Percentiles rank a stretch among this genome's conserved stretches.
These are phyloP conservation scores for Ranitomeya variabilis DNA, from an alignment of 2,113 vertebrate genomes.

Conservation along the genomic window DNA sequence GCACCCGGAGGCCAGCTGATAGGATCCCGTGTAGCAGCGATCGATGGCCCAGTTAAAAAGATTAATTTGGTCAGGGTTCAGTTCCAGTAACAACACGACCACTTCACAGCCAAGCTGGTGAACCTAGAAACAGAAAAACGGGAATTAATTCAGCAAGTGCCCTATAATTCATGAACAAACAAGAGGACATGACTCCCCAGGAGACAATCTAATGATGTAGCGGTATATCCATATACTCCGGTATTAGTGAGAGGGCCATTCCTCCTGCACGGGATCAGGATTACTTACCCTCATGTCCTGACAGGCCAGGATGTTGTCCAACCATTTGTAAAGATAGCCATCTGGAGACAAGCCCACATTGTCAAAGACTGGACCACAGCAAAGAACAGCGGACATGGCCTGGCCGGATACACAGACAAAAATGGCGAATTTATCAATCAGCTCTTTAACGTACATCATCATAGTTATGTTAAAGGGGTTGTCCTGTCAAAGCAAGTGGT, in stretches of 20 bases:
- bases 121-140: slow-evolving; percentile 74
- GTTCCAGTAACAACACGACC: slow-evolving; percentile 90
- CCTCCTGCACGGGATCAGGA: not conserved
- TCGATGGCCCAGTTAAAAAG: slow-evolving; percentile 99
- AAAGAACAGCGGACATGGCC: slow-evolving; percentile 98
- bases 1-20: slow-evolving; percentile 95
- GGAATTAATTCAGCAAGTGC: not conserved
- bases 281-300: slow-evolving; percentile 90
- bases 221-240: not conserved
- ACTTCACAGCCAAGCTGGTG: slow-evolving; percentile 97
- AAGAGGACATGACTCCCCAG: not conserved
- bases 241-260: not conserved
- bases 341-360: slow-evolving; percentile 96
- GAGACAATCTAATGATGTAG: not conserved
- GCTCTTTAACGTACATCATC: too few relatives aligned
- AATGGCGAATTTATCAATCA: too few relatives aligned
- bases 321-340: slow-evolving; percentile 98
- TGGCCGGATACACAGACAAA: slow-evolving; percentile 60
- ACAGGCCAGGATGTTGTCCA: slow-evolving; percentile 98
- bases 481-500: too few relatives aligned
- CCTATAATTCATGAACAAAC: not conserved
- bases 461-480: too few relatives aligned
- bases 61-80: slow-evolving; percentile 97
- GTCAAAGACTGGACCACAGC: slow-evolving; percentile 96
- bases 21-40: slow-evolving; percentile 95